phyloP scores from a whole-genome alignment of 1,140 invertebrate species.

The Sitophilus oryzae region DNA sequence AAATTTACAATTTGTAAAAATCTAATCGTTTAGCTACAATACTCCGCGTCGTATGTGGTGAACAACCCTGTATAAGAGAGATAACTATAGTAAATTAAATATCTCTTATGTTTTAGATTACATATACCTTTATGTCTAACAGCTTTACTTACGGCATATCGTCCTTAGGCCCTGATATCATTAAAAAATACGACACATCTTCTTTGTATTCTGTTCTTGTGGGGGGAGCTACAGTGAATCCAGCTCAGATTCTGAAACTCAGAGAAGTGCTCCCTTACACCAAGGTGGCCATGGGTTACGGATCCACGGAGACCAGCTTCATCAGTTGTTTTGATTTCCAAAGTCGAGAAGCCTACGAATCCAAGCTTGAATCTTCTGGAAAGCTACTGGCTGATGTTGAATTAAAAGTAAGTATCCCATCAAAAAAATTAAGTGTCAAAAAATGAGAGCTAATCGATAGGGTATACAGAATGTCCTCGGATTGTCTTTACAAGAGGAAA shows the following conservation, averaged over 20 bases:
- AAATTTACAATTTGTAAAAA: too few species aligned
- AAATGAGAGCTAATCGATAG: too few species aligned
- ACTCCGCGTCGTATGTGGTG: too few species aligned
- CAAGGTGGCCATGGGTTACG: constrained; percentile 40
- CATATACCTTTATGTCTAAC: not conserved
- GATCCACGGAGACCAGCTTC: constrained; percentile 43
- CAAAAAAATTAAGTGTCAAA: too few species aligned
- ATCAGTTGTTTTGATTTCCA: constrained; percentile 5
- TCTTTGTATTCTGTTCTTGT: constrained; percentile 34
- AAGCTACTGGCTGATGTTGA: constrained; percentile 37
- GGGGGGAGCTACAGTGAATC: constrained; percentile 41
- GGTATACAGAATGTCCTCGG: too few species aligned
- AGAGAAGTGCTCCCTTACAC: constrained; percentile 40
- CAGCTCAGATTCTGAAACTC: constrained; percentile 30
- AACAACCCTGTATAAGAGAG: too few species aligned
- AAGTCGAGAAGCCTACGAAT: constrained; percentile 9
- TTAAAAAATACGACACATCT: constrained; percentile 37
- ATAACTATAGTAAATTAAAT: too few species aligned
- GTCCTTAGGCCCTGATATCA: not conserved
- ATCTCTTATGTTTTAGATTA: not conserved
- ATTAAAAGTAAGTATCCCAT: constrained; percentile 42
- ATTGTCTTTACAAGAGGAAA: too few species aligned
- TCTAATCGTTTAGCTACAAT: too few species aligned
- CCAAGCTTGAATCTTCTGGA: constrained; percentile 40
- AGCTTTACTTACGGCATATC: not conserved